Base-by-base conservation (phyloP, 2,113 vertebrate species). In the Mohoua ochrocephala region DNA sequence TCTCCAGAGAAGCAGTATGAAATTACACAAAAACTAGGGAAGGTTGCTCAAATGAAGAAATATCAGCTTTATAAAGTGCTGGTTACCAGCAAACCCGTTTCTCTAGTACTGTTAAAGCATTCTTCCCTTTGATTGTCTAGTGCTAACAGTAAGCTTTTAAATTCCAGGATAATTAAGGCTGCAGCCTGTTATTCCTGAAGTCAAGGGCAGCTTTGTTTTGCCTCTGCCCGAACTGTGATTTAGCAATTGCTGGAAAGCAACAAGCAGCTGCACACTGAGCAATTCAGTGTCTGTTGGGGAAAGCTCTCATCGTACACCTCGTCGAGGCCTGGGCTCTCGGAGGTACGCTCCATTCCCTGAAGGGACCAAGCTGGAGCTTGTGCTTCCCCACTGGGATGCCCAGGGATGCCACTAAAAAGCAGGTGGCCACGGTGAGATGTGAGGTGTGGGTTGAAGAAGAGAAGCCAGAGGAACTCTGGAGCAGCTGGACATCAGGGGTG, bases 161-260 rank as follows among this genome's bases (percentile, higher is more conserved):
- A 89, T 81, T 91, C 41, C 91, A 61, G 69, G 92, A 92, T 84
- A 95, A 96, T 83, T 94, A 84, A 63, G 76, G 59, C 83, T 84
- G 39, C 37, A 86, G 79, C 35, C 88, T 49, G 28, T 70, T 91
- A 74, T 77, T 91, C 83, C 30, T 42, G 24, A 90, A 94, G 79
- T 96, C 79, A 96, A 96, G 88, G 69, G 90, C 64, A 92, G 92
- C 95, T 93, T 94, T 96, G 93, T 96, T 86, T 93, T 87, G 54
- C 79, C 47, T 77, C 28, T 2, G 82, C 47, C 79, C 10, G 23
- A 70, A 45, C 75, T 30, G 44, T 86, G 64, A 91, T 74, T 88
- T 93, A 93, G 83, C 88, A 71, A 44, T 57, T 89, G 86, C 82
- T 96, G 88, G 71, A 78, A 91, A 94, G 90, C 68, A 67, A 18